Evolutionary conservation across 2,888 invertebrate species (phyloP), one percentile per base, ranked within the genome.

Genomic region (Dasypogon diadema): DNA sequence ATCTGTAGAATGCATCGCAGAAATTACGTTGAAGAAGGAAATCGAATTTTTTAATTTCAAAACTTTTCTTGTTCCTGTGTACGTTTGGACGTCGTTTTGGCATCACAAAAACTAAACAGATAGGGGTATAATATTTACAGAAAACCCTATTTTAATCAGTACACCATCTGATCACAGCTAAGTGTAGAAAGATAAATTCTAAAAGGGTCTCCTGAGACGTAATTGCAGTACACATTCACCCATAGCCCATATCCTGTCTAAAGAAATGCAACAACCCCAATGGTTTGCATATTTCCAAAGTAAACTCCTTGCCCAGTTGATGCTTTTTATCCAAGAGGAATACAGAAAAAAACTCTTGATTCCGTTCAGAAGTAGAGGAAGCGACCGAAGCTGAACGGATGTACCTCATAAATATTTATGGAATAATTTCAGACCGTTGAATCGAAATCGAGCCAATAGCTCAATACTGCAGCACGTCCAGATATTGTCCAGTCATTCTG

Each of bases 391-490:
- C 54, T 70, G 70, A 70, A 70, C 54, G 70, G 70, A 37, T 56
- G 42, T 74, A n/a, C 46, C 74, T 74, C 74, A 74, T 74, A 74
- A 74, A 74, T 74, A 74, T 74, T 74, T 74, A 74, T 74, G 74
- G 74, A 74, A 74, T 74, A 74, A 74, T 74, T 74, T 74, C 48
- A 74, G 42, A 26, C 48, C 58, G 58, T 74, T 74, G 74, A 74
- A 74, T 74, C 56, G 42, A 74, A 74, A 74, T 74, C 74, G 60
- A 58, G 46, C 74, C 74, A 74, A 74, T 58, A 74, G 58, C 46
- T 74, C 74, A 74, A 74, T 74, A 48, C 56, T 74, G 58, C 70
- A 70, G 54, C 60, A 6, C 26, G 26, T 12, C 34, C 30, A 16
- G 54, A 54, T 51, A 26, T 30, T 54, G 21, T 26, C 10, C 16